phyloP scores from a whole-genome alignment of 2,113 vertebrate genomes.

The Gopherus flavomarginatus region DNA sequence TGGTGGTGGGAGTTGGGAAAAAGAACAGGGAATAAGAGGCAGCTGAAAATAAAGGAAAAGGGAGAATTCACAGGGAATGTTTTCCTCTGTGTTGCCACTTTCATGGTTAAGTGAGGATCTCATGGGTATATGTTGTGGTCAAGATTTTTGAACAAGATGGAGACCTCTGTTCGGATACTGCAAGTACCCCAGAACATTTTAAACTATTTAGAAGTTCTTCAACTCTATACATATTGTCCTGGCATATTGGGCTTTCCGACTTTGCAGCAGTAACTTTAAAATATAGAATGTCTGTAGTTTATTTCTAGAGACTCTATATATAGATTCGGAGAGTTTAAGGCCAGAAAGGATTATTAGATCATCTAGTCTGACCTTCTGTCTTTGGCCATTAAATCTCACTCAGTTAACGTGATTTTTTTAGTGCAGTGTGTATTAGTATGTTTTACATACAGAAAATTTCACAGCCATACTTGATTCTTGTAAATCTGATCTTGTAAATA shows the following conservation, averaged over 20 bases:
- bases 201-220: background rate
- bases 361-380: too few species aligned
- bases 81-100: rapidly evolving
- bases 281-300: too few species aligned
- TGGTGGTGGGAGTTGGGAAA: background rate
- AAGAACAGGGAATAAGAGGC: background rate
- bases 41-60: background rate
- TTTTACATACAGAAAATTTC: background rate
- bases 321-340: too few species aligned
- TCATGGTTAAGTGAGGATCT: background rate
- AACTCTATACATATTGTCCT: background rate
- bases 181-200: background rate
- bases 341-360: too few species aligned
- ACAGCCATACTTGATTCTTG: background rate
- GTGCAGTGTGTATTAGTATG: background rate
- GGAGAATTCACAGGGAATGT: background rate
- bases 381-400: too few species aligned
- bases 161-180: background rate
- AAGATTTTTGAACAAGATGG: background rate
- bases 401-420: too few species aligned
- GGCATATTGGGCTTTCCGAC: too few species aligned
- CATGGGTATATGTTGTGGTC: background rate
- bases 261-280: too few species aligned
- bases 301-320: too few species aligned
- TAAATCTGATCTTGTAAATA: background rate